A percentile compares a stretch with the other conserved stretches of the same genome.
These are phyloP conservation scores for Petrolisthes manimaculis DNA, from an alignment of 2,888 invertebrate species.

Conservation along the genomic window DNA sequence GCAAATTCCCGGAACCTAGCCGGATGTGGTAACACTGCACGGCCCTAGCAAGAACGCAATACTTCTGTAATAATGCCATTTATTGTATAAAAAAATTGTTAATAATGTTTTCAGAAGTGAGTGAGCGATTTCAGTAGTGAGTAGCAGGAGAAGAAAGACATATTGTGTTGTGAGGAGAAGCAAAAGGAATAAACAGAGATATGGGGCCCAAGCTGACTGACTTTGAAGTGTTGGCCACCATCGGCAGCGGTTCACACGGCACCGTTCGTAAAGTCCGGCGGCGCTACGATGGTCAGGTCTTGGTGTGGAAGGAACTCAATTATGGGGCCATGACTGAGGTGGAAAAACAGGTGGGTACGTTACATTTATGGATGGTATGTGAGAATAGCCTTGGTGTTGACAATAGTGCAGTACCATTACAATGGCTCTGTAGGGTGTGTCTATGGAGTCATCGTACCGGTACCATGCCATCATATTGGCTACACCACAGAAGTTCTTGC, in stretches of 20 bases:
- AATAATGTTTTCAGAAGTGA: not conserved
- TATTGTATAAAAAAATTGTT: no score
- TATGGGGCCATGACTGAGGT: constrained; percentile 74
- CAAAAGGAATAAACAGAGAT: not conserved
- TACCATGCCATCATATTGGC: no score
- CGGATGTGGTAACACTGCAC: no score
- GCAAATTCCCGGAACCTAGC: no score
- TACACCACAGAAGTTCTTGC: no score
- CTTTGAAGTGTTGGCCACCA: constrained; percentile 75
- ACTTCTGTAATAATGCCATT: no score
- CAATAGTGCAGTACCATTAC: no score
- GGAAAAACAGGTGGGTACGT: constrained; percentile 72
- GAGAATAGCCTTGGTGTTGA: not conserved
- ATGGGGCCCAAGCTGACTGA: constrained; percentile 70
- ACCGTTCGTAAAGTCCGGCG: constrained; percentile 76
- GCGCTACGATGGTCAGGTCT: constrained; percentile 73
- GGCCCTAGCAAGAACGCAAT: no score
- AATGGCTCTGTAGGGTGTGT: no score
- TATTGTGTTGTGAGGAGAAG: not conserved
- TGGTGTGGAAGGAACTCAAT: constrained; percentile 77
- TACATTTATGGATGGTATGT: not conserved
- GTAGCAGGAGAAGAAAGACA: not conserved
- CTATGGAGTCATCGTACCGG: no score
- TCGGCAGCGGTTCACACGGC: constrained; percentile 76
- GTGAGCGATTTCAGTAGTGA: not conserved